Evolutionary conservation across 2,113 vertebrate species (phyloP).

Genomic region (Ceuthmochares aereus): DNA sequence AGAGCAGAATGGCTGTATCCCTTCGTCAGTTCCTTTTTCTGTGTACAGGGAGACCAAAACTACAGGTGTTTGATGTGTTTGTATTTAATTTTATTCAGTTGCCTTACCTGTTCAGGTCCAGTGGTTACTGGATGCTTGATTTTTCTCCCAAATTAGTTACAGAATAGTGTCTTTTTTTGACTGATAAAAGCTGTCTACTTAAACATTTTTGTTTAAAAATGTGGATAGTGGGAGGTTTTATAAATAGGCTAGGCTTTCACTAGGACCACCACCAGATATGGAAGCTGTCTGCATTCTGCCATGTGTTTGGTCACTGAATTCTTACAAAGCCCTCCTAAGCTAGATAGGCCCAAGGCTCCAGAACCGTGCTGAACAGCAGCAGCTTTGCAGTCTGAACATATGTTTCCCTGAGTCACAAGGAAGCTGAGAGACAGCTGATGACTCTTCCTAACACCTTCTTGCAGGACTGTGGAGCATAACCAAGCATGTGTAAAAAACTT

Average conservation of each 20-base stretch:
- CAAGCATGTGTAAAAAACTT: not conserved
- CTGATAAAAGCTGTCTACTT: not conserved
- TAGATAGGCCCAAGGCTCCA: not conserved
- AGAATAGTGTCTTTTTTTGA: not conserved
- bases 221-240: not conserved
- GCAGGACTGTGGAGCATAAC: not conserved
- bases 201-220: not conserved
- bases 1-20: not conserved
- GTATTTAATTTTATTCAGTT: not conserved
- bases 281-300: not conserved
- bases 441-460: not conserved
- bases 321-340: accelerated
- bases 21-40: not conserved
- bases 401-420: not conserved
- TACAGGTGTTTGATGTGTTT: accelerated
- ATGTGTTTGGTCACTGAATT: not conserved
- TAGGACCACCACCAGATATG: not conserved
- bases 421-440: not conserved
- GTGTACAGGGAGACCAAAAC: not conserved
- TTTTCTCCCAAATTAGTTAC: not conserved
- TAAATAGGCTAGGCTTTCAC: not conserved
- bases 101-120: not conserved
- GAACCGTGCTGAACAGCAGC: not conserved
- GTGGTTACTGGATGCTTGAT: not conserved
- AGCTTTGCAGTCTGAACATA: not conserved